phyloP scores from a whole-genome alignment of 1,140 invertebrate species.

The Radopholus similis region DNA sequence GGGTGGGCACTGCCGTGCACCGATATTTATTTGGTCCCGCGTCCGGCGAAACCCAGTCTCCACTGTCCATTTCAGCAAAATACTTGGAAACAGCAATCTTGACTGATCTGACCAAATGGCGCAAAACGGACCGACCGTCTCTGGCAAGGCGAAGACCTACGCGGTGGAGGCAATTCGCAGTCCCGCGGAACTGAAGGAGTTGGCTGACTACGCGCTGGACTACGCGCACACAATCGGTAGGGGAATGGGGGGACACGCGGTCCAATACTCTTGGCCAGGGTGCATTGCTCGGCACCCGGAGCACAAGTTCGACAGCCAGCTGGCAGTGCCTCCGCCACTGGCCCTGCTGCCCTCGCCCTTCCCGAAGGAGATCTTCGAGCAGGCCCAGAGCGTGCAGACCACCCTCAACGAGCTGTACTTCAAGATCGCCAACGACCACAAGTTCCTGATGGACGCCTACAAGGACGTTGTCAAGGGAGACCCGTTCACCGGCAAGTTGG shows the following conservation, averaged over 20 bases:
- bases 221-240: constrained; percentile 27
- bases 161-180: not conserved
- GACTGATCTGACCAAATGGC: too few species aligned
- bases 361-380: constrained; percentile 44
- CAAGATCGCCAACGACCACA: constrained; percentile 49
- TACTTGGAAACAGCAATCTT: too few species aligned
- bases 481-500: constrained; percentile 25
- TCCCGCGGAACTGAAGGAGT: not conserved
- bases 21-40: too few species aligned
- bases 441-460: constrained; percentile 53
- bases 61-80: too few species aligned
- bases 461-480: constrained; percentile 36
- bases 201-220: not conserved
- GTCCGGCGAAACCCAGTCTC: too few species aligned
- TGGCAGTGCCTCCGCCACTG: constrained; percentile 42
- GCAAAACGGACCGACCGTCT: too few species aligned
- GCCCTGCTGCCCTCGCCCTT: constrained; percentile 56
- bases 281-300: constrained; percentile 45
- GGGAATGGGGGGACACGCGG: too few species aligned
- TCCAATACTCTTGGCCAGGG: too few species aligned
- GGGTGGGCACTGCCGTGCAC: too few species aligned
- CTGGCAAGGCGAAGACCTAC: not conserved
- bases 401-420: constrained; percentile 53
- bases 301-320: constrained; percentile 28
- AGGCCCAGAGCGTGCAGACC: constrained; percentile 47